These are phyloP conservation scores for Stenodema calcarata DNA, from an alignment of 2,888 invertebrate species.

Conservation along the genomic window DNA sequence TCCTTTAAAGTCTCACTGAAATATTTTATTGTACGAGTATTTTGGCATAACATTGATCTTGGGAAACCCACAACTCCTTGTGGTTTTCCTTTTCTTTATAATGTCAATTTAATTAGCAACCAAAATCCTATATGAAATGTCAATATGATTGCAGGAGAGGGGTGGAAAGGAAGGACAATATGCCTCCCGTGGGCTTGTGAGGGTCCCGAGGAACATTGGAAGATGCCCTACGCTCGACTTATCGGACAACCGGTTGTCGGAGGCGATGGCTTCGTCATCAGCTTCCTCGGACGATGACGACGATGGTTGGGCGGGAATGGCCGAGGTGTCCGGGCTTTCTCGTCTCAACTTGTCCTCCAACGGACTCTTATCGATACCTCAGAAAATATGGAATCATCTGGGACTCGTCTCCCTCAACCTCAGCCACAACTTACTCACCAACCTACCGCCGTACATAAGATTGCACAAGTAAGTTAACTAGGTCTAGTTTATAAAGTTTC, in stretches of 20 bases:
- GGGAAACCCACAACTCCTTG: no score
- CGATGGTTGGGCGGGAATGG: constrained; percentile 29
- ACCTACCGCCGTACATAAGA: constrained; percentile 23
- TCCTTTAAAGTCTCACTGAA: no score
- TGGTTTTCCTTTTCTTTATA: no score
- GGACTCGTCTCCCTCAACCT: constrained; percentile 41
- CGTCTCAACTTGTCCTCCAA: constrained; percentile 34
- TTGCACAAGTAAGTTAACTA: constrained; percentile 1
- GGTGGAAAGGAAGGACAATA: constrained; percentile 41
- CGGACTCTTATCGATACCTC: background rate
- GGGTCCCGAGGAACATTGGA: constrained; percentile 69
- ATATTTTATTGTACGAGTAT: no score
- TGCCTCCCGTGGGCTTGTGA: constrained; percentile 49
- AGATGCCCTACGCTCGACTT: constrained; percentile 72
- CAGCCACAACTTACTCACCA: constrained; percentile 33
- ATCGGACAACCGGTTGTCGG: constrained; percentile 71
- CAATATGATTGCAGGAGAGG: constrained; percentile 11
- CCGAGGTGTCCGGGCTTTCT: constrained; percentile 35
- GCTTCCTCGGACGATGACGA: constrained; percentile 14
- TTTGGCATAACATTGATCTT: no score
- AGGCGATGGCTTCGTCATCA: background rate
- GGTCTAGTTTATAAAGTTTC: no score
- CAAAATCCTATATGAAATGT: background rate
- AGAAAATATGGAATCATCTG: constrained; percentile 38
- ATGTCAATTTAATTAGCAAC: no score